Conservation (phyloP, 30 jellyfish, hydroid and myxozoan genomes). For the Turritopsis dohrnii region DNA sequence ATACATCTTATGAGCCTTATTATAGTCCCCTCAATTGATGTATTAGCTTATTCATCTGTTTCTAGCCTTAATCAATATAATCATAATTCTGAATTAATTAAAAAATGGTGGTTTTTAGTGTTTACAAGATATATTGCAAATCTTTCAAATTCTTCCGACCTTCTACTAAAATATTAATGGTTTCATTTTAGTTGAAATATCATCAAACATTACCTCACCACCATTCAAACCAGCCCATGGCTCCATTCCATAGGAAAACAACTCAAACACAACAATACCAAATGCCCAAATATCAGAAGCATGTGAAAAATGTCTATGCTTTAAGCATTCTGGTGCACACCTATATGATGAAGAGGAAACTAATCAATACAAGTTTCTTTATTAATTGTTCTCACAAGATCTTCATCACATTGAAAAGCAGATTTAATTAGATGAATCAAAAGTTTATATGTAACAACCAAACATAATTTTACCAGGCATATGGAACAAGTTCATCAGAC, state of each 20-base stretch:
- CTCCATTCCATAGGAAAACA: constrained; percentile 83
- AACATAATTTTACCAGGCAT: constrained; percentile 68
- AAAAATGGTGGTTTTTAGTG: not conserved
- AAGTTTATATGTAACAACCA: not conserved
- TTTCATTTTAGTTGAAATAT: not conserved
- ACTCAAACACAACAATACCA: constrained; percentile 74
- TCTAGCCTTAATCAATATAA: not conserved
- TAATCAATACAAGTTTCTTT: not conserved
- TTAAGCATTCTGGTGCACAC: constrained; percentile 98
- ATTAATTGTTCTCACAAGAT: too few species aligned
- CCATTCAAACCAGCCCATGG: constrained; percentile 99
- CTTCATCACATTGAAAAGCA: too few species aligned
- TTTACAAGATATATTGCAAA: not conserved
- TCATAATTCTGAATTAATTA: not conserved
- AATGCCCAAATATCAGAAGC: constrained; percentile 98
- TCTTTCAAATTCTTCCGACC: not conserved
- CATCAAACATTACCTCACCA: constrained; percentile 51
- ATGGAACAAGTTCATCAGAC: constrained; percentile 87
- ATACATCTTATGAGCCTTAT: too few species aligned
- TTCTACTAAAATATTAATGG: not conserved
- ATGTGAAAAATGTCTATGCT: constrained; percentile 77
- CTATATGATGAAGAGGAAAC: constrained; percentile 15
- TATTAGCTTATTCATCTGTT: not conserved
- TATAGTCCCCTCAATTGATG: not conserved
- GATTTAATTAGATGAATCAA: too few species aligned